phyloP scores from a whole-genome alignment of 2,113 vertebrate species.

The Phocoena phocoena region DNA sequence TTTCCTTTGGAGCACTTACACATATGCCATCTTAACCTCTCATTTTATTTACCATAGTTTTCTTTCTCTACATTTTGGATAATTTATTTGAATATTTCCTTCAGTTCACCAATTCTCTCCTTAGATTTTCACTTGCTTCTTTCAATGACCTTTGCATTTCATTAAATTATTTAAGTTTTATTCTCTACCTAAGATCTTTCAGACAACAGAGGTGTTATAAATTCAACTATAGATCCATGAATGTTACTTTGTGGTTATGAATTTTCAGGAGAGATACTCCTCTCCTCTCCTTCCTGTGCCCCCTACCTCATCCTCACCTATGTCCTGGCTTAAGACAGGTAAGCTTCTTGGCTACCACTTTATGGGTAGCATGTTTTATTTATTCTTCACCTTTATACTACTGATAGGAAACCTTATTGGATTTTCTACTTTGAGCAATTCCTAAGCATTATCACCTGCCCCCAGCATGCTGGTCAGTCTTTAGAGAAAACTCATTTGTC shows the following conservation, averaged over 20 bases:
- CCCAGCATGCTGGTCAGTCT: background rate
- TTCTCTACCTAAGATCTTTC: background rate
- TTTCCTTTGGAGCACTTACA: background rate
- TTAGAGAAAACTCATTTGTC: background rate
- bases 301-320: background rate
- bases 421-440: background rate
- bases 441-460: background rate
- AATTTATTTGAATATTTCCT: background rate
- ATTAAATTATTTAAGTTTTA: background rate
- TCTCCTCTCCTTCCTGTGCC: background rate
- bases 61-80: background rate
- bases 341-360: background rate
- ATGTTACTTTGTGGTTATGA: background rate
- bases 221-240: background rate
- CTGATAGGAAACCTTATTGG: background rate
- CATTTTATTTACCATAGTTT: background rate
- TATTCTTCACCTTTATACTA: background rate
- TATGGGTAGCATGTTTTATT: background rate
- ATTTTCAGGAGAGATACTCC: background rate
- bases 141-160: background rate
- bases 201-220: background rate
- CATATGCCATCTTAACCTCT: background rate
- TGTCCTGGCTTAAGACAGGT: background rate
- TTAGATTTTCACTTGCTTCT: slow-evolving; percentile 5
- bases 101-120: background rate